Evolutionary conservation across 2,888 invertebrate species (phyloP), one percentile per base, ranked within the genome.

Genomic region (Danaus chrysippus): DNA sequence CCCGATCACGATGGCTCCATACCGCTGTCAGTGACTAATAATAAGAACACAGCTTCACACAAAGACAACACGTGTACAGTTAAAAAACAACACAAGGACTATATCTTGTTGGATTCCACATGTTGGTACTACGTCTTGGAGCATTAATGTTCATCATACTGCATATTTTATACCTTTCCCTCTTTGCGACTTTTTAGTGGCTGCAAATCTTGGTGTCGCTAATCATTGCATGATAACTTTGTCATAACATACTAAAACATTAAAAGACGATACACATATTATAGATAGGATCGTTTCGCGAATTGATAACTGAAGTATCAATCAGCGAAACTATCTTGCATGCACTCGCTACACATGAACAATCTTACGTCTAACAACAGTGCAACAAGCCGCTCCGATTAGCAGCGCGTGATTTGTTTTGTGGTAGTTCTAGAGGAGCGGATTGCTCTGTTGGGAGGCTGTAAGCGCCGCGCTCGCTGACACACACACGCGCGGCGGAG

Each of bases 131-230:
- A 85, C 86, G 85, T 84, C 77, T 76, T 82, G 79, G 87, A 86
- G 83, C 84, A 83, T 83, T 71, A 70, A 84, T 81, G 82, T 79
- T 81, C 85, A 86, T 87, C 86, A 86, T 83, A 81, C 81, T 85
- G 85, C 89, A 89, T 91, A 90, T 90, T 91, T 90, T 90, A 91
- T 91, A 91, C 91, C 91, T 91, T 91, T 91, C 91, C 91, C 90
- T 87, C 79, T 84, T 86, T 85, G 86, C 84, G 86, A 86, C 83
- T 83, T 78, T n/a, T 81, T 82, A 81, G 79, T 83, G 82, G 81
- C 83, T 83, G 79, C 80, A 81, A 78, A 83, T 82, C 81, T 78
- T 75, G 86, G 81, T 87, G 84, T 88, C 84, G 83, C 87, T 82
- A 80, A 75, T 78, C 81, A 87, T 87, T 89, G 90, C 90, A 90